phyloP scores from a whole-genome alignment of 35 echinoderm and acorn worm genomes.

The Ophioderma brevispina region DNA sequence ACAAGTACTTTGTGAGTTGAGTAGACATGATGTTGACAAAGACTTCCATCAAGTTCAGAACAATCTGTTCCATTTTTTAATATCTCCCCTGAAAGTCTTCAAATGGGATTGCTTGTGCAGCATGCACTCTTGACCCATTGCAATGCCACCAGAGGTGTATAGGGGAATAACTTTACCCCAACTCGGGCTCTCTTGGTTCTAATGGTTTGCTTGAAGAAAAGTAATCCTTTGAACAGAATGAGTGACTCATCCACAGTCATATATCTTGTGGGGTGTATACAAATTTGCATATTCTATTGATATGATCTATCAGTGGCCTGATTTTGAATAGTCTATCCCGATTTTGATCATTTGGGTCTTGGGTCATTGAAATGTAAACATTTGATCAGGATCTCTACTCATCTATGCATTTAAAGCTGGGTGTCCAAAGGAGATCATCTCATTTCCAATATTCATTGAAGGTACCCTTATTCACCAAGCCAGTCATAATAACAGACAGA shows the following conservation, averaged over 20 bases:
- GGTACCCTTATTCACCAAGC: constrained; percentile 9
- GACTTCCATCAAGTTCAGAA: constrained; percentile 6
- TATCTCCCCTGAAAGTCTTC: neutral
- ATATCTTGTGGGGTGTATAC: neutral
- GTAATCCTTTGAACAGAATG: neutral
- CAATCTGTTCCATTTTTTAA: neutral
- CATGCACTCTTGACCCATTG: neutral
- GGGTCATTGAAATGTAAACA: constrained; percentile 33
- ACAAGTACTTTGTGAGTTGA: too few relatives aligned
- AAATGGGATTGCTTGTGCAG: neutral
- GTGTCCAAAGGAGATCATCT: constrained; percentile 5
- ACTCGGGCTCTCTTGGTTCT: neutral
- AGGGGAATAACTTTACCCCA: constrained; percentile 4
- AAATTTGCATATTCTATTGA: constrained; percentile 18
- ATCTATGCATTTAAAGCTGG: neutral
- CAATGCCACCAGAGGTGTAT: constrained; percentile 15
- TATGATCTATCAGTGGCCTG: neutral
- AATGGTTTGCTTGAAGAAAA: constrained; percentile 4
- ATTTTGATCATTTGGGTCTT: neutral
- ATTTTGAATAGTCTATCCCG: constrained; percentile 1
- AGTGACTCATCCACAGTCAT: constrained; percentile 5
- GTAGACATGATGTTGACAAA: constrained; percentile 19
- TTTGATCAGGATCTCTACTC: constrained; percentile 10
- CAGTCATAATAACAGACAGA: constrained; percentile 3
- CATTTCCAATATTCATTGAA: constrained; percentile 2